Evolutionary conservation across 2,888 invertebrate genomes (phyloP).

Genomic region (Antheraea assamensis): DNA sequence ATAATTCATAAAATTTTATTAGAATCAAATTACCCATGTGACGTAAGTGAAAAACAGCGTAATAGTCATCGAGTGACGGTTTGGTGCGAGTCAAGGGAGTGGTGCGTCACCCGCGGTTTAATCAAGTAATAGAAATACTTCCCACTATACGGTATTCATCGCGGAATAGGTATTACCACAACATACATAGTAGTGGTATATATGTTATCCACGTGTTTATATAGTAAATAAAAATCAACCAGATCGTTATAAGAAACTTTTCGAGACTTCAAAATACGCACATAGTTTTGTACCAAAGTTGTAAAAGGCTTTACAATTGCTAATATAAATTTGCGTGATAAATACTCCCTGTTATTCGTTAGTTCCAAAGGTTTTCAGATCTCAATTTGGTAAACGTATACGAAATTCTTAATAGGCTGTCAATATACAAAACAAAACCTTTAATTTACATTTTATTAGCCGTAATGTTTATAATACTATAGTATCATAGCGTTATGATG

Average conservation of each 20-base stretch:
- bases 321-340: too few relatives aligned
- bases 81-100: conserved; percentile 4
- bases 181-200: neutral
- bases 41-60: conserved; percentile 1
- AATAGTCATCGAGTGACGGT: conserved; percentile 2
- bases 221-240: neutral
- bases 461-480: too few relatives aligned
- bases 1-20: neutral
- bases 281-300: neutral
- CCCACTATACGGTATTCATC: neutral
- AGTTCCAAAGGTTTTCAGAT: too few relatives aligned
- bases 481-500: too few relatives aligned
- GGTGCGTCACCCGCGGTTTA: conserved; percentile 11
- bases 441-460: too few relatives aligned
- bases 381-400: too few relatives aligned
- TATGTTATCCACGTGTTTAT: neutral
- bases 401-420: too few relatives aligned
- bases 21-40: neutral
- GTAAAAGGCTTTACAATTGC: neutral
- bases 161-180: neutral
- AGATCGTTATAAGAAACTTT: neutral
- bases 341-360: too few relatives aligned
- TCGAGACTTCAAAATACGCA: neutral
- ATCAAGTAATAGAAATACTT: conserved; percentile 15
- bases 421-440: too few relatives aligned